Base-by-base conservation (phyloP, 2,888 invertebrate genomes). In the Opisthograptis luteolata region DNA sequence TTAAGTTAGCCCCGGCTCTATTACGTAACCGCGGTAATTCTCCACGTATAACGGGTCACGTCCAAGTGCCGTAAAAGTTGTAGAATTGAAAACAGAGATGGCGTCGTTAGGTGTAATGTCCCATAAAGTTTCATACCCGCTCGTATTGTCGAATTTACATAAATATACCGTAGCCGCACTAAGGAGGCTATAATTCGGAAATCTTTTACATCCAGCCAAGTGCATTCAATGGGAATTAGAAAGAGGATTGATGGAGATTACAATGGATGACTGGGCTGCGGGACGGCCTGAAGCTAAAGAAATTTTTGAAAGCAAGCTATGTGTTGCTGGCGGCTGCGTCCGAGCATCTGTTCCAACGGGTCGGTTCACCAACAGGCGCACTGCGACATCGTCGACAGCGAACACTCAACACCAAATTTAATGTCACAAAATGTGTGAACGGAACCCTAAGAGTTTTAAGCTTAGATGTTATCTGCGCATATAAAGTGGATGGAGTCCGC, bases 61-160 rank as follows among this genome's bases (percentile, higher is more conserved):
- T 44, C 42, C 42, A 36, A 36, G 15, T 20, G 36, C 28, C 35
- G 22, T 44, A 30, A 44, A 44, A 44, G 30, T 44, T 44, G 44
- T 44, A 30, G 35, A 44, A 44, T 44, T 44, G 44, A 44, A 43
- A 44, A 44, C 44, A 44, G 36, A 44, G 44, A 44, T 35, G 43
- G 43, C 13, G 22, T 30, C 44, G 44, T 44, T 36, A 44, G 36
- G 30, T 44, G 44, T 44, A 44, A 44, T 35, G 44, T 44, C 44
- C 44, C 36, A 44, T 44, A 44, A 36, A 36, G 36, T 44, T 44
- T 44, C 35, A 44, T 44, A 30, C 36, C 20, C 25, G 25, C 27
- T 44, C 35, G 35, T 44, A 30, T 44, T 22, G 28, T 9, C 14
- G 4, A 28, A 44, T 44, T 44, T 44, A 44, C 44, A 44, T 44